Evolutionary conservation across 2,888 invertebrate species (phyloP), one percentile per base, ranked within the genome.

Genomic region (Lasioglossum morio): DNA sequence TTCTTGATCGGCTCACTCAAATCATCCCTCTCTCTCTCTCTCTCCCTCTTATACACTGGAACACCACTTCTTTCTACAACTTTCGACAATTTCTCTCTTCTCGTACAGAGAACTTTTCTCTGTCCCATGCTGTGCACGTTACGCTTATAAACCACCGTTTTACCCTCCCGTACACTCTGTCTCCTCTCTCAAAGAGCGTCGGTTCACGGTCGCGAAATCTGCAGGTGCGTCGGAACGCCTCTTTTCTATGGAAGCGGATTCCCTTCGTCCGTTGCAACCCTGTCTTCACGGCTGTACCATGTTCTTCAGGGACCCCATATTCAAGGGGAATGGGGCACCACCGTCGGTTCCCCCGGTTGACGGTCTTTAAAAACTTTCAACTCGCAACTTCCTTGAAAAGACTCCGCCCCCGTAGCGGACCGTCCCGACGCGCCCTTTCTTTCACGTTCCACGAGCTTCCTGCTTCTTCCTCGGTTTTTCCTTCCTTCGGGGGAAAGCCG

Each of bases 311-410:
- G 72, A 60, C 48, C 8, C 40, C 53, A 23, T 53, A 53, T 23
- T 53, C 53, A 8, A 53, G 53, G 23, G 53, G 53, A 23, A 53
- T 53, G 53, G 53, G 53, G 53, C 19, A 53, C 53, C 53, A 23
- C 7, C 53, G n/a, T n/a, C n/a, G n/a, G 23, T 53, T 53, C 53
- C 91, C 91, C 87, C 82, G 92, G 91, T 88, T 90, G 93, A 92
- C 92, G 90, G 91, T 92, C 93, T 93, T 93, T 93, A 93, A 93
- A 93, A 93, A 93, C 88, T 93, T 93, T 93, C 92, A 90, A 79
- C 90, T 89, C 86, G 86, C 89, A 92, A 92, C 88, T 93, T 92
- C 83, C 87, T 88, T 93, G 92, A 92, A 93, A 93, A 92, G 92
- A 86, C 75, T 53, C 87, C 85, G 82, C 72, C 77, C 76, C 81